Evolutionary conservation across 2,797 vertebrate species (phyloP), one percentile per base, ranked within the genome.

Genomic region (Hafferia zeledoni): DNA sequence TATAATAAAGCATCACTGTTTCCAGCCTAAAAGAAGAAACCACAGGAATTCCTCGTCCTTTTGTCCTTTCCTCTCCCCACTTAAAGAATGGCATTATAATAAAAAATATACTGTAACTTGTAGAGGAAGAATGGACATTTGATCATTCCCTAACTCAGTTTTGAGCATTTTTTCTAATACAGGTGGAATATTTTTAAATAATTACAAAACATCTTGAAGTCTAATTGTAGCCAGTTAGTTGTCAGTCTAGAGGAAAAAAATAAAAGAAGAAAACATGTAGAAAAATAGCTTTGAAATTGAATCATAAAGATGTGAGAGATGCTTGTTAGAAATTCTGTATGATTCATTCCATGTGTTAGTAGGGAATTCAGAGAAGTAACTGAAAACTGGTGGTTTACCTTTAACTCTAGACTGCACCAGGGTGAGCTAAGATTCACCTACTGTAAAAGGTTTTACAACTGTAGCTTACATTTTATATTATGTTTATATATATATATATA

Each of bases 151-250:
- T 57, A 59, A 59, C 10, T 52, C 18, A 24, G 22, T 27, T 50
- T 44, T 78, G 41, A 47, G 24, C 20, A 3, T 18, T 60, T 44
- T 89, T 85, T 57, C 14, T 77, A 55, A 46, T 47, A 60, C 8
- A 52, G 25, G 31, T 89, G 65, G 17, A 84, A 12, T 25, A 50
- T 55, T 94, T 94, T 88, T 23, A 89, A 95, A 86, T 89, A 86
- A 70, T 90, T 84, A 37, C 15, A 53, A 25, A 92, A 80, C 16
- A 76, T 65, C 52, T 60, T 85, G 83, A 41, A 84, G 63, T 37
- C 53, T 87, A n/a, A 47, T 85, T 82, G 46, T 89, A 95, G 76
- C 69, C 56, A 89, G 69, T 80, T 94, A 61, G 2, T 17, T 78
- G 28, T 83, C 69, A 88, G 22, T 57, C 13, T 52, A 80, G 55